Base-by-base conservation (phyloP, 1,140 invertebrate species). In the Eupeodes corollae region DNA sequence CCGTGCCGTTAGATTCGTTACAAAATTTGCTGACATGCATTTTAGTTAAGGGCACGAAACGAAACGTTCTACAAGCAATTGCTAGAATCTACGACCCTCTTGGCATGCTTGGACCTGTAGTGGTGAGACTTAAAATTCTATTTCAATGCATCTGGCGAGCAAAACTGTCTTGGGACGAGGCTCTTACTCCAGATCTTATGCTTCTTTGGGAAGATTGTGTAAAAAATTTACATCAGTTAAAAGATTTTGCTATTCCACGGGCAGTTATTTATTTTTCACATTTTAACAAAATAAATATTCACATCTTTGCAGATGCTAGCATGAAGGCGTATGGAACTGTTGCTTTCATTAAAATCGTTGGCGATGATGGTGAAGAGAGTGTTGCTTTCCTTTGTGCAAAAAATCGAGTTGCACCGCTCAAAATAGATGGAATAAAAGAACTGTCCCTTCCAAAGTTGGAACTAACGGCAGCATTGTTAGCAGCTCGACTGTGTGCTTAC, bases 361-460 rank as follows among this genome's bases (percentile, higher is more conserved):
- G 51, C 44, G 15, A 44, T 15, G 35, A 51, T 16, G 42, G 48
- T 8, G 26, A 52, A 3, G 48, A 56, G 8, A 39, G 48, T 10
- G 50, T 53, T 0, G 37, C 10, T 11, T 46, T 70, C 9, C 34
- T 71, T 34, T 56, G 55, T 43, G 56, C 64, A 2, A 71, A 70
- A 53, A 54, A 57, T 3, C 56, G 52, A 39, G 62, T 71, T 9
- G 61, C 68, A n/a, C 68, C 69, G n/a, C 32, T 70, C 11, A 46
- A 46, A 46, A 55, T 40, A 0, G 56, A 60, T 5, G 16, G 9
- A 10, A 11, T 60, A 13, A 55, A 57, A 32, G 18, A 40, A n/a
- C 13, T 58, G 5, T 57, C 58, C 9, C 59, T 65, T 40, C 63
- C 65, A 0, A 37, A 58, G n/a, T 39, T 69, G 9, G 65, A 70